Percentiles rank a stretch among this genome's conserved stretches.
Conservation (phyloP, 35 echinoderm and acorn worm species). For the Ophioderma brevispina region DNA sequence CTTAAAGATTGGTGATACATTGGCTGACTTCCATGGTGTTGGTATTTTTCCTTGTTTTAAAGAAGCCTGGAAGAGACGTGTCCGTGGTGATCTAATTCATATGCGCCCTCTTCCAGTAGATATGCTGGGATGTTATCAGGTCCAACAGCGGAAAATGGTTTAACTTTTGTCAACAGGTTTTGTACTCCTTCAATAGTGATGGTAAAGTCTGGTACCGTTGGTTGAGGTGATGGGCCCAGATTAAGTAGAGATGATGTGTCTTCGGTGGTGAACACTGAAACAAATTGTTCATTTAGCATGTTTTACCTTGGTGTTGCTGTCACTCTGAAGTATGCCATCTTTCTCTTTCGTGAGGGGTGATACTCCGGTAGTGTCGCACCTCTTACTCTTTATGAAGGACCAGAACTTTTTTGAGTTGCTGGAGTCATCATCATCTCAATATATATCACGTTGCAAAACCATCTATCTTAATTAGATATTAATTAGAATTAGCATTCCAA, state of each 20-base stretch:
- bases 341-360: constrained; percentile 9
- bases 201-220: no score
- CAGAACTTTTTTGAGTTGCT: constrained; percentile 27
- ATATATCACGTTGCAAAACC: no score
- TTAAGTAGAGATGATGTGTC: no score
- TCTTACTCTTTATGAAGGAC: no score
- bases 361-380: no score
- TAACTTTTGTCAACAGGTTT: not conserved
- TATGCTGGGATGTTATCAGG: constrained; percentile 6
- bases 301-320: constrained; percentile 5
- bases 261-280: no score
- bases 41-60: not conserved
- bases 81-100: not conserved
- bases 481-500: no score
- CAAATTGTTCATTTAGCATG: no score
- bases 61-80: not conserved
- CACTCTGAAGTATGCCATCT: constrained; percentile 17
- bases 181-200: not conserved
- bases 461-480: no score
- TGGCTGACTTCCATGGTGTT: no score
- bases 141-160: not conserved
- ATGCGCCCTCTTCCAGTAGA: not conserved
- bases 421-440: not conserved
- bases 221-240: not conserved
- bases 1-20: no score